Evolutionary conservation across 1,140 invertebrate genomes (phyloP).

Genomic region (Brachionus sp.): DNA sequence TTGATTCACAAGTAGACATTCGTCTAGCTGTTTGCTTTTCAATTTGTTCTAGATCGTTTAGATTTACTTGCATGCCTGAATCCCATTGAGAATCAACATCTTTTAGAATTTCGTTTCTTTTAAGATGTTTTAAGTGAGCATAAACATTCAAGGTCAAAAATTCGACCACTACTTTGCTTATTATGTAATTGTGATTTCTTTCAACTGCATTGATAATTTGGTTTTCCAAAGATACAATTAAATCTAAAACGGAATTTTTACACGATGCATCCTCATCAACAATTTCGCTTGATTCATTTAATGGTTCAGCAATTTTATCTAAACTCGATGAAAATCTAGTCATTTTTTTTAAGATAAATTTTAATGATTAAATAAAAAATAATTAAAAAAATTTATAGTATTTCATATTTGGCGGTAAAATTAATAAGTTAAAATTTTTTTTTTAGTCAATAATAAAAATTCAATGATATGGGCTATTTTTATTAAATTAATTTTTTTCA

Average conservation of each 20-base stretch:
- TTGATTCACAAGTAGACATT: background rate
- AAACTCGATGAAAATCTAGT: background rate
- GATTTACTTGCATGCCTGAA: background rate
- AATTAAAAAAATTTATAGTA: no score
- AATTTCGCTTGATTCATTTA: background rate
- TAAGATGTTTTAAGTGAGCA: background rate
- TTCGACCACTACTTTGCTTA: background rate
- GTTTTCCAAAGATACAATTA: background rate
- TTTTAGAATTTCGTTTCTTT: background rate
- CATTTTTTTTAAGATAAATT: background rate
- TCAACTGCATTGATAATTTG: background rate
- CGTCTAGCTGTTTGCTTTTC: background rate
- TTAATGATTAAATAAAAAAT: no score
- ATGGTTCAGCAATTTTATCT: background rate
- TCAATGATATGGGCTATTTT: no score
- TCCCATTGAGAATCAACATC: background rate
- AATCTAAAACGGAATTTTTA: background rate
- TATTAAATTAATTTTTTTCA: no score
- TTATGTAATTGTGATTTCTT: background rate
- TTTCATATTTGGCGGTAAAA: no score
- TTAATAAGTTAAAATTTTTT: no score
- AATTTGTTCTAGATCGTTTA: background rate
- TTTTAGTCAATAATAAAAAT: no score
- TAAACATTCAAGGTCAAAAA: slow-evolving; percentile 1
- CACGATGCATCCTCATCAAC: background rate